Evolutionary conservation across 2,888 invertebrate species (phyloP).

Genomic region (Aphidoletes aphidimyza): DNA sequence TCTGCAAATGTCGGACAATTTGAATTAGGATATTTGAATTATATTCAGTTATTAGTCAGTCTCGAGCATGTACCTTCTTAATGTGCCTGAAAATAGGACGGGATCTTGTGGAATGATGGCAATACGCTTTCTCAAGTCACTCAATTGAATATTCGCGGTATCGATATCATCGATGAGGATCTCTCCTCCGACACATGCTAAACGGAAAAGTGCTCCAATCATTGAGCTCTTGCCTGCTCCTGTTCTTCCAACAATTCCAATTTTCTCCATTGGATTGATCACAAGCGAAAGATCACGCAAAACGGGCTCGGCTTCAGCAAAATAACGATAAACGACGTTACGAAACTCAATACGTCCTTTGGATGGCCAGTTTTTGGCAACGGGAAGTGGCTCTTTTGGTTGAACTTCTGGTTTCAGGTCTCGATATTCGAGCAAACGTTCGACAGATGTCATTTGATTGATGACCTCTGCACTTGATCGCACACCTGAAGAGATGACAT

Average conservation of each 20-base stretch:
- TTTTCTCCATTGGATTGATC: constrained; percentile 70
- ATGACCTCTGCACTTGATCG: constrained; percentile 75
- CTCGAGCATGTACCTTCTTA: constrained; percentile 63
- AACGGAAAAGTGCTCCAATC: constrained; percentile 68
- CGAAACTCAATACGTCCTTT: constrained; percentile 68
- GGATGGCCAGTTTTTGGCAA: constrained; percentile 67
- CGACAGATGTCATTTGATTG: constrained; percentile 75
- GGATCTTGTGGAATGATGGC: constrained; percentile 73
- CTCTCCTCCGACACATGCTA: constrained; percentile 74
- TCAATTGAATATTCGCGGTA: constrained; percentile 70
- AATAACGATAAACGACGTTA: constrained; percentile 74
- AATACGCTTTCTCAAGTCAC: constrained; percentile 71
- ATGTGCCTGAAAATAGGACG: constrained; percentile 68
- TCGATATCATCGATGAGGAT: constrained; percentile 77
- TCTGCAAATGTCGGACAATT: constrained; percentile 64
- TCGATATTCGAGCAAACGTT: constrained; percentile 78
- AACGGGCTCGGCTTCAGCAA: constrained; percentile 82
- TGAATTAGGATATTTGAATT: neutral
- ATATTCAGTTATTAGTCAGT: neutral
- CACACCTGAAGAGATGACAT: neutral
- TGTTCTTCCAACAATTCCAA: constrained; percentile 66
- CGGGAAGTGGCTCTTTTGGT: constrained; percentile 60
- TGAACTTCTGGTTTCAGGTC: constrained; percentile 64
- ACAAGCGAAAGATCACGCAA: constrained; percentile 74
- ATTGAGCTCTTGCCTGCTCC: constrained; percentile 80